Evolutionary conservation across 2,888 invertebrate species (phyloP), one percentile per base, ranked within the genome.

Genomic region (Andrena flavipes): DNA sequence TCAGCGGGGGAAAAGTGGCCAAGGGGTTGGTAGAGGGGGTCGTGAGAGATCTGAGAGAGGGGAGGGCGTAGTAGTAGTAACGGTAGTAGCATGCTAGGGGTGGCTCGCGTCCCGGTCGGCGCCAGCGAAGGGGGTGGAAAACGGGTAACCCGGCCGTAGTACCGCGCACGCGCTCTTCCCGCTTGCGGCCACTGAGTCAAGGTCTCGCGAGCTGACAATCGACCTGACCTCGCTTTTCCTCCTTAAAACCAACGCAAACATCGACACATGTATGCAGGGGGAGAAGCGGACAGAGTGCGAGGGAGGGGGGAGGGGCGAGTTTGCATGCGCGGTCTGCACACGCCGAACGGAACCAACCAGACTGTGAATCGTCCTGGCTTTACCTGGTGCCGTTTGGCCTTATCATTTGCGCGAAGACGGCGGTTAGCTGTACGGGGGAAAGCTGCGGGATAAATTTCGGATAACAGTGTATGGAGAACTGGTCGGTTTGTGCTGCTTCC

Each of bases 141-240:
- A 64, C 74, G 77, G 76, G 80, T 74, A 75, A 82, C 75, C 76
- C 74, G 70, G 81, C 70, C 77, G 81, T 78, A 64, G 56, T 67
- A 75, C 26, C 60, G 88, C 88, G 89, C 83, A 84, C 87, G 91
- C 90, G 91, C 89, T 42, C 48, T 84, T 35, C 68, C 30, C 20
- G 30, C 49, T 85, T 84, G 85, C 88, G 90, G 88, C 87, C 90
- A 91, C 86, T 90, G 89, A 91, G 91, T 91, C 91, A 91, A 91
- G 91, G 91, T 90, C 90, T 62, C 85, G 81, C 75, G 76, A 73
- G 77, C 85, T 84, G 82, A 84, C 90, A 87, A 92, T 91, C 92
- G 91, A 91, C 91, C 91, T 92, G 90, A 91, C 90, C 91, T 89
- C 90, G 85, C 88, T 87, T 85, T 16, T 86, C 84, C 85, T 87